These are phyloP conservation scores for Allolobophora icterica DNA, from an alignment of 2,888 invertebrate genomes.

Conservation along the genomic window DNA sequence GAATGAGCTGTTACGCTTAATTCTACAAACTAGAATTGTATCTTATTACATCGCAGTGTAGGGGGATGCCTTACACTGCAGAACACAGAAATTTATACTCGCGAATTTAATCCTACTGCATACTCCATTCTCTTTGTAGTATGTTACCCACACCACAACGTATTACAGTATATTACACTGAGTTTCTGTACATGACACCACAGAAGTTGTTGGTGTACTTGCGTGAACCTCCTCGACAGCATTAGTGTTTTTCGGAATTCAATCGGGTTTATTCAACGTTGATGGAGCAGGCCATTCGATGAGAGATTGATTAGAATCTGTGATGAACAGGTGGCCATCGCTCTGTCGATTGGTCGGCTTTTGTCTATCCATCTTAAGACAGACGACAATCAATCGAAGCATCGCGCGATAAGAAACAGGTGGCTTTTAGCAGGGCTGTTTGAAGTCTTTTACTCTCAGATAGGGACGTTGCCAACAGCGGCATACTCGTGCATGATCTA, in stretches of 20 bases:
- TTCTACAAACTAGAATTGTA: no score
- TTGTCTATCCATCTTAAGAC: not conserved
- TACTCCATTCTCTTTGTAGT: no score
- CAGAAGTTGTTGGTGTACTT: no score
- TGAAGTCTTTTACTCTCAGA: not conserved
- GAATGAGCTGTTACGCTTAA: no score
- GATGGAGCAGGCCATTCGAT: not conserved
- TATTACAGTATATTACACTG: not conserved
- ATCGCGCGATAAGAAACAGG: not conserved
- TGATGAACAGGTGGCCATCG: not conserved
- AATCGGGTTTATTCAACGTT: not conserved
- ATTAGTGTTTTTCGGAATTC: not conserved
- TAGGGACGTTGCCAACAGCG: not conserved
- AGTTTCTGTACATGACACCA: not conserved
- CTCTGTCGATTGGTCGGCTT: not conserved
- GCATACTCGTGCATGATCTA: no score
- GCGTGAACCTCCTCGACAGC: not conserved
- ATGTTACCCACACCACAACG: no score
- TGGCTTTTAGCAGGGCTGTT: not conserved
- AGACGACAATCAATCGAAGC: not conserved
- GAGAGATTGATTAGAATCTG: not conserved
- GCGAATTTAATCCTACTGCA: no score
- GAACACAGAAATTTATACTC: no score
- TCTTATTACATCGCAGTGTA: no score
- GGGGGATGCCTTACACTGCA: no score